Conservation (phyloP, 2,888 invertebrate genomes). For the Julus scandinavius region DNA sequence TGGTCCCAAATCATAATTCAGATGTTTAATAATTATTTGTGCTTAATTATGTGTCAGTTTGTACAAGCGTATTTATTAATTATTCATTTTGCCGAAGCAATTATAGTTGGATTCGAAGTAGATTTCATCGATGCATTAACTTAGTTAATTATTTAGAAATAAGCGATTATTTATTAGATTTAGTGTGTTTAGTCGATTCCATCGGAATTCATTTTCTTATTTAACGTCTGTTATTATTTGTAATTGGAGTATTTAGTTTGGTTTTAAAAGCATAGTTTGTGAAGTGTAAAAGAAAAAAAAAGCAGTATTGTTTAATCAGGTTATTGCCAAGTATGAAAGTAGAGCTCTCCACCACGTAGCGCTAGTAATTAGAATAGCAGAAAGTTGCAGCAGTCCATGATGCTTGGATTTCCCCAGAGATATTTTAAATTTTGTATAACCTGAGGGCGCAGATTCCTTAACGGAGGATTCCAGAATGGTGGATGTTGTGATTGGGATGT, state of each 20-base stretch:
- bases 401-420: constrained; percentile 23
- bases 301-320: constrained; percentile 33
- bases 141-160: background rate
- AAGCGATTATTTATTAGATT: constrained; percentile 26
- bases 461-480: background rate
- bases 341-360: constrained; percentile 2
- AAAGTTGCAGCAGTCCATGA: constrained; percentile 1
- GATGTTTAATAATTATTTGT: background rate
- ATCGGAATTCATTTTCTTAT: background rate
- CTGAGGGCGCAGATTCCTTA: constrained; percentile 12
- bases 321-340: constrained; percentile 1
- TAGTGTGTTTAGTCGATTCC: background rate
- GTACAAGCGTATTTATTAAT: background rate
- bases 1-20: background rate
- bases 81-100: background rate
- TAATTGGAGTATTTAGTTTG: background rate
- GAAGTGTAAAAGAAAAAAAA: background rate
- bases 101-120: background rate
- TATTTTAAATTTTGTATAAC: constrained; percentile 39
- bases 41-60: background rate
- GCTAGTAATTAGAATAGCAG: constrained; percentile 28
- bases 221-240: constrained; percentile 15
- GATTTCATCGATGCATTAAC: background rate
- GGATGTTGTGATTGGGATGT: background rate
- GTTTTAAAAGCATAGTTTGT: constrained; percentile 21